phyloP scores from a whole-genome alignment of 35 echinoderm and acorn worm genomes.

The Eucidaris tribuloides region DNA sequence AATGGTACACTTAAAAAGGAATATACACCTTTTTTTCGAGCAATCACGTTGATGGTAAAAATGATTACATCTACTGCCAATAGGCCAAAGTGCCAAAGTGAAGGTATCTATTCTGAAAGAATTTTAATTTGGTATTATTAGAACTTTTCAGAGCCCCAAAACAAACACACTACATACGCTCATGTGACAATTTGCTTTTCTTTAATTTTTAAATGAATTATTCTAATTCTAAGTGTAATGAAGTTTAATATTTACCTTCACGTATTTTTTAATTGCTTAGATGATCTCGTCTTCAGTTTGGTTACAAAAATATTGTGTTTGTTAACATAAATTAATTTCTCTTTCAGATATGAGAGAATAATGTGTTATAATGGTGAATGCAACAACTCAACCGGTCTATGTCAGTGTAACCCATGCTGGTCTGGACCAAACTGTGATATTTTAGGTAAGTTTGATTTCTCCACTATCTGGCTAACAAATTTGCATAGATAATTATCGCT shows the following conservation, averaged over 20 bases:
- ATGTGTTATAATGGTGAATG: slow-evolving; percentile 25
- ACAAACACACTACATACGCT: no score
- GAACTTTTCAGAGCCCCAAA: no score
- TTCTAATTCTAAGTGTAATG: not conserved
- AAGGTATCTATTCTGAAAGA: no score
- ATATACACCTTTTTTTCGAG: no score
- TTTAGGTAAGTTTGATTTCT: slow-evolving; percentile 17
- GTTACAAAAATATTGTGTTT: not conserved
- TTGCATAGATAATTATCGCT: no score
- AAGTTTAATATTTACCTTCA: not conserved
- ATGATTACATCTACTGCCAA: no score
- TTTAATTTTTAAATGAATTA: not conserved
- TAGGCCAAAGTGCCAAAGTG: no score
- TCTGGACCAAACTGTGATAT: not conserved
- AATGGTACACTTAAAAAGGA: no score
- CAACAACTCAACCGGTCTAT: slow-evolving; percentile 23
- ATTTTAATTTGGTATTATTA: no score
- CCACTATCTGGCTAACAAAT: no score
- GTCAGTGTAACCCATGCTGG: slow-evolving; percentile 19
- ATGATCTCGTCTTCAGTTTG: not conserved
- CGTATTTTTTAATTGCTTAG: not conserved
- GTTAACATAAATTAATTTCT: no score
- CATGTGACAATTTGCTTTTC: not conserved
- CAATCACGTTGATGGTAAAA: no score
- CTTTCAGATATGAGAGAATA: not conserved